Conservation (phyloP, 2,888 invertebrate species). For the Aelia acuminata region DNA sequence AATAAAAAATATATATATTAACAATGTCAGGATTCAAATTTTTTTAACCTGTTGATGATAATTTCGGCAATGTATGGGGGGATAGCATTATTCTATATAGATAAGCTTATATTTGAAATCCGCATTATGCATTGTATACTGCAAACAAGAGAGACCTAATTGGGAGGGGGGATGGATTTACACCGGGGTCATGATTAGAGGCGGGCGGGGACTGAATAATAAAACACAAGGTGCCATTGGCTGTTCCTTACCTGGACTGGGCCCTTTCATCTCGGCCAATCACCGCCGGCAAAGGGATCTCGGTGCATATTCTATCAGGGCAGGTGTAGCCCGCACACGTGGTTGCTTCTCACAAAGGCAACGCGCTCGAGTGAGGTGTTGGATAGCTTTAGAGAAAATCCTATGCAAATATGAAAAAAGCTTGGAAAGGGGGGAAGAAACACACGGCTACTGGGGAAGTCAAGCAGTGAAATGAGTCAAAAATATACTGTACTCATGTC, state of each 20-base stretch:
- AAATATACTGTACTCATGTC: too few relatives aligned
- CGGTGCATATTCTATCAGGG: slow-evolving; percentile 46
- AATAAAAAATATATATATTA: too few relatives aligned
- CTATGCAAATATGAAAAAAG: background rate
- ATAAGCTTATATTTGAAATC: background rate
- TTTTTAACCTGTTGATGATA: too few relatives aligned
- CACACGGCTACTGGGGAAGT: background rate
- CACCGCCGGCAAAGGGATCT: slow-evolving; percentile 31
- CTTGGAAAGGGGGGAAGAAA: background rate
- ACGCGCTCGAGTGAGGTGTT: background rate
- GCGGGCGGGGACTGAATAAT: background rate
- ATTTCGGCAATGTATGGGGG: too few relatives aligned
- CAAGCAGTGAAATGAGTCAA: background rate
- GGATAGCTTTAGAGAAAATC: background rate
- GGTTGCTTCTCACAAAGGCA: background rate
- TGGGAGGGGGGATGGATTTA: slow-evolving; percentile 3
- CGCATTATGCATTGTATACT: background rate
- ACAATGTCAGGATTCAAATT: too few relatives aligned
- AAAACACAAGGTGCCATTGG: slow-evolving; percentile 38
- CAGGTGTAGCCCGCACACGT: slow-evolving; percentile 28
- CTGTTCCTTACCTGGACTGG: slow-evolving; percentile 33
- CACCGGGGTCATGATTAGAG: slow-evolving; percentile 27
- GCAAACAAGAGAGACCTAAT: slow-evolving; percentile 16
- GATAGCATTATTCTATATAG: too few relatives aligned
- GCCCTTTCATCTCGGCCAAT: slow-evolving; percentile 34